Evolutionary conservation across 2,797 vertebrate species (phyloP), one percentile per base, ranked within the genome.

Genomic region (Eulemur albifrons): DNA sequence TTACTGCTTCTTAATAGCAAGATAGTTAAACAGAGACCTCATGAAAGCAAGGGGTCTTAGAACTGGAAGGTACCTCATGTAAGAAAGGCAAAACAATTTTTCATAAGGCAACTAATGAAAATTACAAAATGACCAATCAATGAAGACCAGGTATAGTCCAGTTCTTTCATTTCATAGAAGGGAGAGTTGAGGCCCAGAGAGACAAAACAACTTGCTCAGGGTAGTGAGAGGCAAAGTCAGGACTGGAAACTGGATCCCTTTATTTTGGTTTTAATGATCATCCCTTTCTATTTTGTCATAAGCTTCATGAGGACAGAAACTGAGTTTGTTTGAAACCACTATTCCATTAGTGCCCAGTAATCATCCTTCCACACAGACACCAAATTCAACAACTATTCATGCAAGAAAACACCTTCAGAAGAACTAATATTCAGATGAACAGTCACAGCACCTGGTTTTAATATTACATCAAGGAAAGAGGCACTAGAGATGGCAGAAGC

Each of bases 51-150:
- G 40, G 43, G 7, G 35, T 69, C 63, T 69, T 45, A 73, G 30
- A 97, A 61, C 45, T 67, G 32, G 18, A 79, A 95, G 50, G 13
- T 27, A 18, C 35, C 21, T 52, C 77, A 63, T 48, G 59, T 38
- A 75, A 92, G 32, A 52, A 6, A 85, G 13, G 13, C 11, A 45
- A 94, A 97, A 88, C 81, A 90, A 77, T 30, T 93, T 92, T 96
- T 93, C 57, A 61, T n/a, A 94, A 92, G 57, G 32, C 32, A 43
- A 87, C 81, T 75, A 91, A 73, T 70, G 72, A 90, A 96, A 81
- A 38, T 35, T 45, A 72, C 1, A 40, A 69, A 86, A 93, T 43
- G 38, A 45, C 18, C 80, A 80, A 52, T 61, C 2, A 7, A 18
- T 27, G 15, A 82, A 80, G 27, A 38, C n/a, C 75, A 76, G 2